Evolutionary conservation across 2,113 vertebrate species (phyloP).

Genomic region (Xyliphius kryptos): DNA sequence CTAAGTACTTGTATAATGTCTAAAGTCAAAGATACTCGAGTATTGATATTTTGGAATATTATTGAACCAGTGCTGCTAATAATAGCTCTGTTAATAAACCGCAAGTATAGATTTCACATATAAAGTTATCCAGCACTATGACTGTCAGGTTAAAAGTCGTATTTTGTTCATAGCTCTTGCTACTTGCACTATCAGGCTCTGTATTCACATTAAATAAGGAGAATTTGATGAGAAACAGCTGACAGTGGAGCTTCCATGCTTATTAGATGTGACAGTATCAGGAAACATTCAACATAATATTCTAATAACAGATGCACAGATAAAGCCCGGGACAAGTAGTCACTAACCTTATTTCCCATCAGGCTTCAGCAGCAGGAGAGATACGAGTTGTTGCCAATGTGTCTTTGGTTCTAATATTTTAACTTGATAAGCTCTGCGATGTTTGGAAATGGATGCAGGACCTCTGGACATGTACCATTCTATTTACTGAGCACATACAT

Average conservation of each 20-base stretch:
- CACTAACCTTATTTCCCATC: conserved; percentile 6
- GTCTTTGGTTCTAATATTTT: conserved; percentile 30
- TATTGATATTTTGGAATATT: too few species aligned
- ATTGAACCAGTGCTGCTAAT: too few species aligned
- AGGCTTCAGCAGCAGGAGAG: conserved; percentile 14
- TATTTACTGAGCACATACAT: conserved; percentile 2
- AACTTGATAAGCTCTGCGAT: conserved; percentile 9
- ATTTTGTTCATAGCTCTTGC: too few species aligned
- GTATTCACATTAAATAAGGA: not conserved
- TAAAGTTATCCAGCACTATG: too few species aligned
- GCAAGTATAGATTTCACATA: too few species aligned
- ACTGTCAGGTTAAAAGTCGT: too few species aligned
- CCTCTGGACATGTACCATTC: not conserved
- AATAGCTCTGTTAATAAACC: too few species aligned
- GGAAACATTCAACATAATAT: conserved; percentile 17
- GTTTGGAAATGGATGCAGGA: conserved; percentile 6
- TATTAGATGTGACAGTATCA: conserved; percentile 4
- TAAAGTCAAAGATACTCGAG: too few species aligned
- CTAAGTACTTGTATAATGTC: too few species aligned
- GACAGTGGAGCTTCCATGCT: not conserved
- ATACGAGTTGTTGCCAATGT: conserved; percentile 8
- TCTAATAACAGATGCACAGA: conserved; percentile 25
- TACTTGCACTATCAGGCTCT: not conserved
- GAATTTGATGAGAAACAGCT: conserved; percentile 13
- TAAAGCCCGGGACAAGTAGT: conserved; percentile 21